Percentiles rank a stretch among this genome's conserved stretches.
These are phyloP conservation scores for Metalampra italica DNA, from an alignment of 2,888 invertebrate species.

Conservation along the genomic window DNA sequence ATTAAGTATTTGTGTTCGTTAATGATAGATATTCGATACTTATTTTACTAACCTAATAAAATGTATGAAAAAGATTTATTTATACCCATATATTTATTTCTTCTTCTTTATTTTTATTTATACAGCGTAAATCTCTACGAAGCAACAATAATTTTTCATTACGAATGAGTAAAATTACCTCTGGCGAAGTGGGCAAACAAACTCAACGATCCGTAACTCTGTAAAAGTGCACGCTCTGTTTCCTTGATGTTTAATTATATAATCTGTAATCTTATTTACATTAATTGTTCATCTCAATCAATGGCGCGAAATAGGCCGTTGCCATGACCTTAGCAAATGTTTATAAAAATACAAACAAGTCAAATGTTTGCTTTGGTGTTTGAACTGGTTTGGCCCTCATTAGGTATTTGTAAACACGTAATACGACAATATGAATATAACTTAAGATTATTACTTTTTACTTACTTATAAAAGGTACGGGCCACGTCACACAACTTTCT, in stretches of 20 bases:
- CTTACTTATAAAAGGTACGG: too few species aligned
- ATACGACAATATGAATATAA: too few species aligned
- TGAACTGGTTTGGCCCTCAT: too few species aligned
- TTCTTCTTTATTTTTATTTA: too few species aligned
- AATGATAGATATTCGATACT: too few species aligned
- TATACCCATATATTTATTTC: too few species aligned
- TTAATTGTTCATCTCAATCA: constrained; percentile 11
- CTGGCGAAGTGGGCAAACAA: constrained; percentile 15
- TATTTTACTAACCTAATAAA: too few species aligned
- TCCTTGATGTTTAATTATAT: constrained; percentile 28
- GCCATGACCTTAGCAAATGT: constrained; percentile 6
- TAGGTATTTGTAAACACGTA: background rate
- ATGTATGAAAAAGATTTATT: too few species aligned
- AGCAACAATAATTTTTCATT: background rate
- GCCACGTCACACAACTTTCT: too few species aligned
- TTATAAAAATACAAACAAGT: background rate
- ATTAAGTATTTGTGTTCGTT: too few species aligned
- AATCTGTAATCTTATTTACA: constrained; percentile 20
- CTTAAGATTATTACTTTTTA: too few species aligned
- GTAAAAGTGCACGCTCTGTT: constrained; percentile 36
- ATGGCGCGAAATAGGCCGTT: constrained; percentile 7
- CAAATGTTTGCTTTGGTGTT: background rate
- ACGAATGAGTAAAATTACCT: background rate
- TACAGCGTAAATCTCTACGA: background rate
- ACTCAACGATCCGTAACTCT: constrained; percentile 25